These are phyloP conservation scores for Sphaeridia pumilis DNA, from an alignment of 2,888 invertebrate genomes.

Conservation along the genomic window DNA sequence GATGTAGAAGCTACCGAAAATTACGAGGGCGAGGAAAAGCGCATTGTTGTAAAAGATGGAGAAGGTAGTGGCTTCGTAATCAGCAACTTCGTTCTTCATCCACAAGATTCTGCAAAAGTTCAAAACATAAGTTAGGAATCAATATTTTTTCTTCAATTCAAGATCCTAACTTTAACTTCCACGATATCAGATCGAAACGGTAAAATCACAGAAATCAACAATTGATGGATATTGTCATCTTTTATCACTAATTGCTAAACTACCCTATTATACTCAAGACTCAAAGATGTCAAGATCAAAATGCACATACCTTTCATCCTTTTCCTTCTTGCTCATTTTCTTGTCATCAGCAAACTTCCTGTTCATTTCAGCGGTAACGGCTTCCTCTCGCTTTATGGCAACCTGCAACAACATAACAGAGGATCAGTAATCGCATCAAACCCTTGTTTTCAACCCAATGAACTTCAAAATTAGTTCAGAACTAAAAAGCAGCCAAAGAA, in stretches of 20 bases:
- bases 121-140: not conserved
- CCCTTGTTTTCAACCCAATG: too few relatives aligned
- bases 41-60: conserved; percentile 99
- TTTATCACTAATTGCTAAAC: not conserved
- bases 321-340: conserved; percentile 96
- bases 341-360: conserved; percentile 80
- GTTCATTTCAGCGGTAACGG: conserved; percentile 74
- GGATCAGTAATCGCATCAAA: too few relatives aligned
- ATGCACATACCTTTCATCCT: conserved; percentile 76
- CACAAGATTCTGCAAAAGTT: conserved; percentile 66
- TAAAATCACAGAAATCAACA: too few relatives aligned
- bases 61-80: conserved; percentile 97
- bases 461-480: too few relatives aligned
- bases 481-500: conserved; percentile 14
- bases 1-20: conserved; percentile 86
- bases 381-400: conserved; percentile 79
- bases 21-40: conserved; percentile 81
- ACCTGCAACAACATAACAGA: conserved; percentile 41
- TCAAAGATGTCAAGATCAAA: too few relatives aligned
- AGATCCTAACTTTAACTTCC: too few relatives aligned
- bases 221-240: not conserved
- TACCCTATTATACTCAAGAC: too few relatives aligned
- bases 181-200: too few relatives aligned
- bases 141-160: too few relatives aligned
- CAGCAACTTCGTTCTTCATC: conserved; percentile 99